Evolutionary conservation across 1,140 invertebrate genomes (phyloP), one percentile per base, ranked within the genome.

Genomic region (Papilio aristodemus): DNA sequence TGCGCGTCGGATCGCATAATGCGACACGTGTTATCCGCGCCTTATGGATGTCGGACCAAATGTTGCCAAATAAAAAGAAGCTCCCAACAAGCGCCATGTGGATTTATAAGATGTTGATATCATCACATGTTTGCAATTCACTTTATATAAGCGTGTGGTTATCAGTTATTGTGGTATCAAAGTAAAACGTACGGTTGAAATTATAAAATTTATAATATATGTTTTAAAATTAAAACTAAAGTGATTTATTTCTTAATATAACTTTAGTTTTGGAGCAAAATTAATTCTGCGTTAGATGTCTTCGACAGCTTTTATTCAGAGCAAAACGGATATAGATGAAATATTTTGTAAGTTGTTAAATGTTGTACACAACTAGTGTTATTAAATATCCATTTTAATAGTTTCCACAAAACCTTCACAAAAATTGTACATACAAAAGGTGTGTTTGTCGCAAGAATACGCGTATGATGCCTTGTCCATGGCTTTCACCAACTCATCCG

Each of bases 1-100:
- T 71, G 74, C 73, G 46, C 39, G 22, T 13, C 71, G 75, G 82
- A 79, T 79, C 79, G 80, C 79, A 79, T 82, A 79, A 81, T 78
- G 69, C 69, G 78, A 83, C 80, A 83, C 68, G 68, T 78, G 78
- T 78, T 68, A 67, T 71, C 60, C 69, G 54, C 67, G 27, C 68
- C 36, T 68, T 68, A 64, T 27, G 62, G 11, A 43, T 64, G 62
- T 43, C 62, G 17, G 19, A 25, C 39, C 62, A 64, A 64, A 27
- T 64, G 62, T 64, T 43, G 62, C 62, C 27, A 43, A 64, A 64
- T 64, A 64, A 64, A 64, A 64, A 64, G 13, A 27, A 9, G 27
- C 59, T 19, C 59, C 36, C 59, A 39, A 36, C 32, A 17, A 37
- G 59, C 46, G 46, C 0, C 36, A 38, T 62, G 14, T 62, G 19